Evolutionary conservation across 2,797 vertebrate species (phyloP).

Genomic region (Sebastes flavidus): DNA sequence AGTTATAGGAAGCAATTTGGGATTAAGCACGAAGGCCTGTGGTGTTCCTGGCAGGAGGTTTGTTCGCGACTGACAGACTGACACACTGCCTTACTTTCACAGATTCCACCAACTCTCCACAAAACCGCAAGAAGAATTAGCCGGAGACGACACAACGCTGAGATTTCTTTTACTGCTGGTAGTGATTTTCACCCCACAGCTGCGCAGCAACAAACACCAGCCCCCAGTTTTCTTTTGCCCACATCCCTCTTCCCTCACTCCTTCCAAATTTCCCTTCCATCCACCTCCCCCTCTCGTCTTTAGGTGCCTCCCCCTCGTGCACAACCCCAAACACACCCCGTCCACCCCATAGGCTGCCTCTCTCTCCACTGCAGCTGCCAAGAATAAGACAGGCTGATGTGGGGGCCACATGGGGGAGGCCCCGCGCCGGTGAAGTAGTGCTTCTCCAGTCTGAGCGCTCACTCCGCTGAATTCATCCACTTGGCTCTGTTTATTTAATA

Average conservation of each 20-base stretch:
- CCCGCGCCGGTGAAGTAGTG: constrained; percentile 50
- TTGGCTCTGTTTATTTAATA: constrained; percentile 88
- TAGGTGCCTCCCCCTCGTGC: constrained; percentile 17
- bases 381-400: constrained; percentile 82
- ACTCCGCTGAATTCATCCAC: constrained; percentile 78
- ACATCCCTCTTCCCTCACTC: constrained; percentile 34
- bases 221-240: constrained; percentile 50
- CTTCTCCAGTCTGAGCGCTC: constrained; percentile 71
- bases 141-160: constrained; percentile 11
- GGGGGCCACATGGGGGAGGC: constrained; percentile 74
- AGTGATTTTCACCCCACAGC: constrained; percentile 63
- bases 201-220: constrained; percentile 59
- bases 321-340: constrained; percentile 45
- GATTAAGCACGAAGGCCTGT: neutral
- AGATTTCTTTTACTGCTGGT: constrained; percentile 34
- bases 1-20: neutral
- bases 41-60: neutral
- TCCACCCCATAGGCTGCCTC: constrained; percentile 58
- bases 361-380: constrained; percentile 77
- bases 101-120: constrained; percentile 20
- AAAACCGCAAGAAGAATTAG: constrained; percentile 53
- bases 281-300: constrained; percentile 3
- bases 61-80: constrained; percentile 18
- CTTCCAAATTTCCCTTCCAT: constrained; percentile 48
- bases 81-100: constrained; percentile 49